Conservation (phyloP, 2,113 vertebrate genomes). For the Pholis gunnellus region DNA sequence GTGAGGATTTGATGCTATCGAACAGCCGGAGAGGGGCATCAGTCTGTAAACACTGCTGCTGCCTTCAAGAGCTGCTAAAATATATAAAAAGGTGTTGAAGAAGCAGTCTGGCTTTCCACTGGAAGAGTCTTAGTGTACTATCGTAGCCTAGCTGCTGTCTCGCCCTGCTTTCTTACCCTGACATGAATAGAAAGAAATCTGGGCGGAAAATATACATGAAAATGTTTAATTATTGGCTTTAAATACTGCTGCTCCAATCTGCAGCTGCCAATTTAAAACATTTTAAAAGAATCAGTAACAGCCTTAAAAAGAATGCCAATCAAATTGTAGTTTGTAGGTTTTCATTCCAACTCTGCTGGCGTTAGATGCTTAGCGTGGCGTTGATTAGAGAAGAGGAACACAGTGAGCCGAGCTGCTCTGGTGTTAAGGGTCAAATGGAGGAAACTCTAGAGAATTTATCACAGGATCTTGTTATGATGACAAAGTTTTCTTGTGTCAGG, state of each 20-base stretch:
- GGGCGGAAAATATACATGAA: constrained; percentile 5
- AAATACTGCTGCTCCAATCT: constrained; percentile 17
- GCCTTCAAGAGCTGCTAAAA: constrained; percentile 43
- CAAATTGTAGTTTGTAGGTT: constrained; percentile 44
- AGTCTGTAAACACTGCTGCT: constrained; percentile 18
- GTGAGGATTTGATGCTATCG: constrained; percentile 9
- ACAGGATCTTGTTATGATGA: constrained; percentile 35
- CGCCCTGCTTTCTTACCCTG: constrained; percentile 25
- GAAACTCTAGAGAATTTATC: neutral
- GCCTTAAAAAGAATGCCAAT: constrained; percentile 60
- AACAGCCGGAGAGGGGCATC: constrained; percentile 3
- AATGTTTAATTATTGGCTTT: constrained; percentile 25
- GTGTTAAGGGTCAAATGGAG: neutral
- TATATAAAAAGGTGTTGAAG: constrained; percentile 20
- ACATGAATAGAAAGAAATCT: constrained; percentile 4
- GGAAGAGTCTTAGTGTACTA: constrained; percentile 21
- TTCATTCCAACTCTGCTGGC: constrained; percentile 19
- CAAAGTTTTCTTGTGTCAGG: constrained; percentile 2
- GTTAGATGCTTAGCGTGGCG: constrained; percentile 6
- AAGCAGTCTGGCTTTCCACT: constrained; percentile 37
- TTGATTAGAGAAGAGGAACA: constrained; percentile 3
- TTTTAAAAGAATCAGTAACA: constrained; percentile 14
- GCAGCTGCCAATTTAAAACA: constrained; percentile 25
- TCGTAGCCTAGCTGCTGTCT: constrained; percentile 43
- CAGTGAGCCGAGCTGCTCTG: constrained; percentile 15